Percentiles rank a stretch among this genome's conserved stretches.
Evolutionary conservation across 2,888 invertebrate species (phyloP).

Genomic region (Rhorus exstirpatorius): DNA sequence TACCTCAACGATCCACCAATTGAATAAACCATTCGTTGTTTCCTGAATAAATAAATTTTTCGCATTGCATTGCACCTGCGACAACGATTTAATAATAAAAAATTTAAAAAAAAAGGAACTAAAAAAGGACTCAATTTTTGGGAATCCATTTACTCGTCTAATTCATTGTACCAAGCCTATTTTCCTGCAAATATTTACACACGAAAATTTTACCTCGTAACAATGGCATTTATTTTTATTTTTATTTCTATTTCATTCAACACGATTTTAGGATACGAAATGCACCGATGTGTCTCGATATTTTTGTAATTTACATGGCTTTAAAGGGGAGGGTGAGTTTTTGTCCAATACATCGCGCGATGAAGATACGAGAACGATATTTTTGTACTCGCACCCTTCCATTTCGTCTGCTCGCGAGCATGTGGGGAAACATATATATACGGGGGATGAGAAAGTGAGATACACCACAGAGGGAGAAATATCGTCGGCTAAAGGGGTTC

Average conservation of each 20-base stretch:
- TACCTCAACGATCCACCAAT: no score
- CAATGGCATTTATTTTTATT: background rate
- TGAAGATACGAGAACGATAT: slow-evolving; percentile 61
- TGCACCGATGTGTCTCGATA: slow-evolving; percentile 29
- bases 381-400: slow-evolving; percentile 28
- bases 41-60: background rate
- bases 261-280: slow-evolving; percentile 10
- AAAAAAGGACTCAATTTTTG: no score
- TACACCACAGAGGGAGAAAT: slow-evolving; percentile 60
- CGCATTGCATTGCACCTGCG: background rate
- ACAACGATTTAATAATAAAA: no score
- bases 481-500: slow-evolving; percentile 70
- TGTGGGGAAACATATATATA: slow-evolving; percentile 12
- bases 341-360: slow-evolving; percentile 42
- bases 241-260: background rate
- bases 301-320: slow-evolving; percentile 62
- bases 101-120: no score
- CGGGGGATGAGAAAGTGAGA: slow-evolving; percentile 23
- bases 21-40: no score
- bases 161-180: no score
- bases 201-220: slow-evolving; percentile 1
- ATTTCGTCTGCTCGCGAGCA: slow-evolving; percentile 51
- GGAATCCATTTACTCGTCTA: no score
- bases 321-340: slow-evolving; percentile 52
- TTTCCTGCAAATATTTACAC: no score